phyloP scores from a whole-genome alignment of 1,140 invertebrate genomes.

The Psilanteris sp. region DNA sequence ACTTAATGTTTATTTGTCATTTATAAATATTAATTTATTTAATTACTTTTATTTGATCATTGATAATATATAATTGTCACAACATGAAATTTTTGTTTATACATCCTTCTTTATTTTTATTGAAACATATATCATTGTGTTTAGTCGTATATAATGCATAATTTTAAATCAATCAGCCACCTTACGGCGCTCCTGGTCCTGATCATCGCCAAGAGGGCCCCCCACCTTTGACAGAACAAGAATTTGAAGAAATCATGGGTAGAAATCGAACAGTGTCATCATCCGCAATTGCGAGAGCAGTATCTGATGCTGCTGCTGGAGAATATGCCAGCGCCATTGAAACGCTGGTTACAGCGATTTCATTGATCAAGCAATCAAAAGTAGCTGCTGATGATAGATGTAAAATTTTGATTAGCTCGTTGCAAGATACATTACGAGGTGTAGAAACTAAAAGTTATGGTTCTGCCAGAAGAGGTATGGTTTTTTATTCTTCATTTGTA shows the following conservation, averaged over 20 bases:
- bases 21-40: too few species aligned
- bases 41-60: too few species aligned
- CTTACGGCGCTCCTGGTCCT: conserved; percentile 80
- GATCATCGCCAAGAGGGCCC: conserved; percentile 82
- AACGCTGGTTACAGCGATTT: conserved; percentile 98
- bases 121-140: too few species aligned
- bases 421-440: conserved; percentile 97
- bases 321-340: conserved; percentile 99
- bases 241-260: conserved; percentile 99
- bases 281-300: conserved; percentile 96
- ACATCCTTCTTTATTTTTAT: too few species aligned
- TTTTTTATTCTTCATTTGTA: too few species aligned
- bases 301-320: conserved; percentile 97
- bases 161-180: conserved; percentile 70
- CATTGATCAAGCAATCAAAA: conserved; percentile 98
- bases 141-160: too few species aligned
- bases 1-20: too few species aligned
- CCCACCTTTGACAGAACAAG: conserved; percentile 91
- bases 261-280: conserved; percentile 98
- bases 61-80: too few species aligned
- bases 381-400: conserved; percentile 97
- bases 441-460: conserved; percentile 98
- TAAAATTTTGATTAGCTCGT: conserved; percentile 97
- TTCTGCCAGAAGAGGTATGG: conserved; percentile 82
- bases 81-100: too few species aligned